Evolutionary conservation across 2,113 vertebrate species (phyloP).

Genomic region (Potamarius usumacintae): DNA sequence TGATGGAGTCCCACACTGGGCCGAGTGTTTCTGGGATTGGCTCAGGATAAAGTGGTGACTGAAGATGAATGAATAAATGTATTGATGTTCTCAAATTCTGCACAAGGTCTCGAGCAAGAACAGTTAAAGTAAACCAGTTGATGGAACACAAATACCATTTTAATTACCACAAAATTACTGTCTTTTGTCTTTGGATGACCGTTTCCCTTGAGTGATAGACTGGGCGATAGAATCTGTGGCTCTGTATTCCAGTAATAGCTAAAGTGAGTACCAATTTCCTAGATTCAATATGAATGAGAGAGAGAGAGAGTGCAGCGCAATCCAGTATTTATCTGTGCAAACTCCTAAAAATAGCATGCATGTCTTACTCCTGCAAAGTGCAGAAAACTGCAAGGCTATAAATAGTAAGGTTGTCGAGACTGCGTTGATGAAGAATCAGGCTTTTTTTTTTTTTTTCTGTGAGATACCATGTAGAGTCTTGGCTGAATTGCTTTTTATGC

Average conservation of each 20-base stretch:
- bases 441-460: constrained; percentile 53
- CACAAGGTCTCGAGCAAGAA: background rate
- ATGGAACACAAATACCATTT: background rate
- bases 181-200: background rate
- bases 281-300: background rate
- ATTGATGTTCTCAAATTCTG: background rate
- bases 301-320: constrained; percentile 34
- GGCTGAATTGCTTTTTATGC: background rate
- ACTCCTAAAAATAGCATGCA: constrained; percentile 71
- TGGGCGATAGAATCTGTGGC: background rate
- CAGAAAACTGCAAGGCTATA: constrained; percentile 58
- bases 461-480: background rate
- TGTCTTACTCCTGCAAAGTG: constrained; percentile 50
- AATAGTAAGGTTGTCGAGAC: constrained; percentile 70
- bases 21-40: background rate
- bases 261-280: constrained; percentile 3
- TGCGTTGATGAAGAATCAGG: constrained; percentile 44
- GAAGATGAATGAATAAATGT: background rate
- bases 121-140: background rate
- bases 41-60: background rate
- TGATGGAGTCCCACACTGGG: background rate
- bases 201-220: background rate
- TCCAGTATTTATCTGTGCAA: constrained; percentile 73
- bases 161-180: background rate
- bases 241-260: background rate